Evolutionary conservation across 1,140 invertebrate genomes (phyloP), one percentile per base, ranked within the genome.

Genomic region (Kradibia gibbosae): DNA sequence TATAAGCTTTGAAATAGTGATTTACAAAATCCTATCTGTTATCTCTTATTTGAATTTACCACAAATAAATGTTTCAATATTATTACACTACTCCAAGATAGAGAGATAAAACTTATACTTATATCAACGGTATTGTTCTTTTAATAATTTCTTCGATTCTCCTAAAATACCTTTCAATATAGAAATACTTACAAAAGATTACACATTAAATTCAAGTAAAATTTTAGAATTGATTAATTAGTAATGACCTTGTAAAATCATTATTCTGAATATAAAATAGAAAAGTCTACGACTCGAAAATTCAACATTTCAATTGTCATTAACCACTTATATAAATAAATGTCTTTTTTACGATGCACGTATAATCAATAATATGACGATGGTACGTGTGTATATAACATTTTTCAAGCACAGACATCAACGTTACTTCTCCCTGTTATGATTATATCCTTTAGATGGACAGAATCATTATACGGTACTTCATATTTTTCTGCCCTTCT

Each of bases 311-410:
- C 31, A 65, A 17, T 36, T 36, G 22, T 65, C 60, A 65, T 36
- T 65, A 65, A 34, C 34, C 5, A 25, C 31, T 65, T 65, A 36
- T 36, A 65, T 65, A 25, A 65, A 65, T 65, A 65, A 65, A 65
- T 65, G 60, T 65, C 60, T 65, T 65, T 65, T 65, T 65, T 65
- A 65, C 60, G 60, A 65, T 3, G 60, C 60, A 65, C 28, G 60
- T 65, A 34, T 36, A 36, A 0, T 65, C 10, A 11, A 36, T 36
- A 36, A 65, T 65, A 65, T 1, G 10, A 4, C 28, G 15, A 3
- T 65, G 60, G 50, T 20, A 53, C 15, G 22, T 53, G 50, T 53
- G 5, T 53, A 17, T 62, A 62, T 62, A 62, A 2, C 3, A n/a
- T 1, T 11, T 3, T 62, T 62, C 11, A 13, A 34, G 28, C 57